phyloP scores from a whole-genome alignment of 2,888 invertebrate species.

The Caenorhabditis sulstoni region DNA sequence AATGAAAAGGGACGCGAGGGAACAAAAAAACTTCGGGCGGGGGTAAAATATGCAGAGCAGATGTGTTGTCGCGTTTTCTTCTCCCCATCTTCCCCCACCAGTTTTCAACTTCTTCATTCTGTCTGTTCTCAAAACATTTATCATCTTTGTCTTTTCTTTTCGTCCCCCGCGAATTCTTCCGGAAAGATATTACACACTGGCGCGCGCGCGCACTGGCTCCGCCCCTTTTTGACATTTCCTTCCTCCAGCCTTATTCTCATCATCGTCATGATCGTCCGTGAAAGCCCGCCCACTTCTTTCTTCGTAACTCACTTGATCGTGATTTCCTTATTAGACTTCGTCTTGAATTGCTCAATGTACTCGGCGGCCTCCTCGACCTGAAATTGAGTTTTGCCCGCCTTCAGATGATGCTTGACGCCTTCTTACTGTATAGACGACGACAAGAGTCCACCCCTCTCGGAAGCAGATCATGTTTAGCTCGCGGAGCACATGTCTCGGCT shows the following conservation, averaged over 20 bases:
- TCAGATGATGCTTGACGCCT: conserved; percentile 7
- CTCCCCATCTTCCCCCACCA: neutral
- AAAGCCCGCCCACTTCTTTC: neutral
- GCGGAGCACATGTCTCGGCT: conserved; percentile 73
- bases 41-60: conserved; percentile 47
- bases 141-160: conserved; percentile 18
- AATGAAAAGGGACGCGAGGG: conserved; percentile 36
- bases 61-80: conserved; percentile 31
- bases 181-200: conserved; percentile 28
- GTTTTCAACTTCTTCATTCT: neutral
- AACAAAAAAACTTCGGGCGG: conserved; percentile 16
- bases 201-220: neutral
- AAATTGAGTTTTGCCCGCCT: conserved; percentile 30
- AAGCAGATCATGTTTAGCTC: conserved; percentile 79
- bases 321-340: conserved; percentile 69
- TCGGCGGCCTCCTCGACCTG: conserved; percentile 80
- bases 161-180: conserved; percentile 1
- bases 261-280: conserved; percentile 4
- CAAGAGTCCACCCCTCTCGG: conserved; percentile 75
- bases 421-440: conserved; percentile 75
- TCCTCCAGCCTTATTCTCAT: conserved; percentile 1
- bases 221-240: conserved; percentile 5
- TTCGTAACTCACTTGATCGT: conserved; percentile 51
- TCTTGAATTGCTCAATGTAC: conserved; percentile 78
- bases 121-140: conserved; percentile 41